Base-by-base conservation (phyloP, 2,797 vertebrate genomes). In the Acanthurus leucopareius region DNA sequence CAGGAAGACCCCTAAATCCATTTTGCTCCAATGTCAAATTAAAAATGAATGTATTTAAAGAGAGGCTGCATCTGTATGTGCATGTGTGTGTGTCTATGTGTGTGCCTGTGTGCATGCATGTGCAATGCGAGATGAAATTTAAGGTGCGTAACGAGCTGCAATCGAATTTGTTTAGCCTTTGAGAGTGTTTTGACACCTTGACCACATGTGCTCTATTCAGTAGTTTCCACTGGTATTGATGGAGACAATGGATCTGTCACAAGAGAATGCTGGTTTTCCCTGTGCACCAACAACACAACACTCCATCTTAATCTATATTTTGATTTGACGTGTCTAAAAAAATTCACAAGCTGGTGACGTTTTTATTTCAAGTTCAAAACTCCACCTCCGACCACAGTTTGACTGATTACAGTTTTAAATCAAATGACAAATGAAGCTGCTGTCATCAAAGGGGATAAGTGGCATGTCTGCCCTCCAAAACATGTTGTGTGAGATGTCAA, bases 101-200 rank as follows among this genome's bases (percentile, higher is more conserved):
- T 48, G n/a, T n/a, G 40, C 53, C 44, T 51, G 48, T 52, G 68
- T 40, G 48, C 44, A 32, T 65, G 25, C 70, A 19, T 57, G 40
- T 61, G 64, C 16, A 79, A 53, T 22, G 38, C 45, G 63, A 82
- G 70, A 67, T 84, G 64, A 78, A 82, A 75, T 76, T 66, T 67
- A 76, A 69, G 68, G 71, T 77, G 80, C 42, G 3, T 76, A 78
- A 72, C 57, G 58, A 77, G 62, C 75, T 66, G 62, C 78, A 77
- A 87, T 84, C 63, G 35, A 87, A 84, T 77, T 69, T 80, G 64
- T 88, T 86, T 77, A 85, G 70, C 52, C 76, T 76, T 65, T 78
- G 58, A 73, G 80, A 80, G 77, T 83, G 65, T 79, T 86, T 74
- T 82, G 81, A 90, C 83, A 84, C 82, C 78, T 80, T 75, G 83